These are phyloP conservation scores for Sebastes itinus DNA, from an alignment of 2,797 vertebrate species.

Conservation along the genomic window DNA sequence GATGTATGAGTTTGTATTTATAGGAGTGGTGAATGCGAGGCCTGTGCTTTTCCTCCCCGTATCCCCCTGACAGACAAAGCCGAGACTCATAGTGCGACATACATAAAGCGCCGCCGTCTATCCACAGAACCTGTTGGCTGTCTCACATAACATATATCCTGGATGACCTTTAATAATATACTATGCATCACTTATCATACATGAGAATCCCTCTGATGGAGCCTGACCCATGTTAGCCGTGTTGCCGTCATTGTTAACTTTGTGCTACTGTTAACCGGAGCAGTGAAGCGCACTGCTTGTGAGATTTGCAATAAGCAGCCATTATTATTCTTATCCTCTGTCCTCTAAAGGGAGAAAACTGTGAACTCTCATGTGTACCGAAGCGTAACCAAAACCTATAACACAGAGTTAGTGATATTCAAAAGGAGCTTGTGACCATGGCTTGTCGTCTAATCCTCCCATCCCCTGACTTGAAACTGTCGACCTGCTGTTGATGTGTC, in stretches of 20 bases:
- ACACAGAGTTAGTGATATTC: constrained; percentile 40
- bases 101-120: background rate
- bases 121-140: constrained; percentile 15
- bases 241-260: constrained; percentile 43
- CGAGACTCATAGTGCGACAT: constrained; percentile 35
- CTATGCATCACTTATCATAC: constrained; percentile 74
- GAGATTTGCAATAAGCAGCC: constrained; percentile 77
- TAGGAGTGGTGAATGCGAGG: constrained; percentile 71
- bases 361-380: constrained; percentile 67
- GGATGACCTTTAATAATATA: constrained; percentile 72
- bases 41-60: constrained; percentile 31
- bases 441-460: constrained; percentile 45
- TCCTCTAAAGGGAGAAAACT: constrained; percentile 77
- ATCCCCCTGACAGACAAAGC: constrained; percentile 40
- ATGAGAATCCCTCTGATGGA: constrained; percentile 33
- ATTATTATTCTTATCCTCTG: constrained; percentile 57
- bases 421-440: constrained; percentile 52
- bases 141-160: constrained; percentile 24
- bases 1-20: constrained; percentile 76
- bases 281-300: constrained; percentile 59
- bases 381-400: constrained; percentile 64
- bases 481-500: constrained; percentile 63
- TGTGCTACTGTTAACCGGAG: constrained; percentile 58
- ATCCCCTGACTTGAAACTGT: constrained; percentile 44
- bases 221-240: constrained; percentile 39